Base-by-base conservation (phyloP, 2,888 invertebrate genomes). In the Melipona bicolor region DNA sequence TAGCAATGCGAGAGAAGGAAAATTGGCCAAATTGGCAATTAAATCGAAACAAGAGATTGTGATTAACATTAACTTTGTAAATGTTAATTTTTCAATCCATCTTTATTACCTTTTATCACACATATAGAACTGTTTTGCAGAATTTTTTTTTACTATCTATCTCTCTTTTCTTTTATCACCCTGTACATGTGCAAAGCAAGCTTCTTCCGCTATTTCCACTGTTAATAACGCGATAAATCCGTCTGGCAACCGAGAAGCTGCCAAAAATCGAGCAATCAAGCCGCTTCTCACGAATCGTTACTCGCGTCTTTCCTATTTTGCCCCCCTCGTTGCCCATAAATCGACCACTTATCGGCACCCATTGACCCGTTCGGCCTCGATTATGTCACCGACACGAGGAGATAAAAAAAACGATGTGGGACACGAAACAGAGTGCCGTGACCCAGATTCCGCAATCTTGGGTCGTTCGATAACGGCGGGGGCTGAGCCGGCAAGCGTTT, bases 391-490 rank as follows among this genome's bases (percentile, higher is more conserved):
- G 72, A 56, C 32, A n/a, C 78, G 68, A 62, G 71, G 62, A 65
- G 89, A 89, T 89, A 89, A 88, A 43, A 43, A 43, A 86, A 81
- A 69, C 79, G 67, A 89, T 82, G 81, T 87, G 81, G 81, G 73
- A 77, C 88, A 61, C 80, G 83, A 77, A 84, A 85, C 72, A 71
- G 83, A 86, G 81, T 76, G 81, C 89, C 86, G 83, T 89, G 89
- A 89, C 89, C 89, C 87, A 89, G 85, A 87, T 89, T 54, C 79
- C 78, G 65, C 83, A 82, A 89, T 89, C 88, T 69, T 27, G 87
- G 81, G 81, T 83, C 54, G 75, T 81, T 78, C 87, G 88, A 88
- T 88, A 88, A 85, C 85, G 73, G 78, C 79, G n/a, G 3, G 17
- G 3, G 15, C 21, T 21, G n/a, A 21, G 32, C 32, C 32, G 32